Conservation (phyloP, 2,888 invertebrate genomes). For the Cheilosia soror region DNA sequence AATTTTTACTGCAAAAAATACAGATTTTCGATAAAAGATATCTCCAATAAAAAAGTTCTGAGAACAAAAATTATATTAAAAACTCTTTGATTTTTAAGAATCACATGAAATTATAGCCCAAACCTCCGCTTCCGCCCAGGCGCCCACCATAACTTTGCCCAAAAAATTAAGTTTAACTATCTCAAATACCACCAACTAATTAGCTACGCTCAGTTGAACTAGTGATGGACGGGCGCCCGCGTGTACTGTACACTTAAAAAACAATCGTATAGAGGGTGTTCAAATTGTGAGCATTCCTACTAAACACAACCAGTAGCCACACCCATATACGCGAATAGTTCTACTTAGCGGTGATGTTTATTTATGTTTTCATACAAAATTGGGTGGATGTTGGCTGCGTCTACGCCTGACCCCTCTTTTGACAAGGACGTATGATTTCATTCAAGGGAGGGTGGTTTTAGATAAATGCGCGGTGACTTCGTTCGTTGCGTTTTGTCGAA, state of each 20-base stretch:
- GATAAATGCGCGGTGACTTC: constrained; percentile 10
- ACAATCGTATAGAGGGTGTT: not conserved
- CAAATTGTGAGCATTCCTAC: not conserved
- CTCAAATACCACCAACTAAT: not conserved
- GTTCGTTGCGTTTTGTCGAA: constrained; percentile 1
- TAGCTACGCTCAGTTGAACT: not conserved
- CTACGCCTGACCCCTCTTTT: not conserved
- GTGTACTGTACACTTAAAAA: constrained; percentile 5
- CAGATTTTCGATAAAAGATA: too few relatives aligned
- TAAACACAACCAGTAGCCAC: not conserved
- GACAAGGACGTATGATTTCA: constrained; percentile 8
- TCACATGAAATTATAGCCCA: too few relatives aligned
- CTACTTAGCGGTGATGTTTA: not conserved
- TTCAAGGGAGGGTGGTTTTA: not conserved
- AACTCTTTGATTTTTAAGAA: too few relatives aligned
- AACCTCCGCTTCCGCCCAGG: not conserved
- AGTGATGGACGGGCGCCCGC: constrained; percentile 1
- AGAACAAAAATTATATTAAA: too few relatives aligned
- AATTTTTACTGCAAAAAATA: too few relatives aligned
- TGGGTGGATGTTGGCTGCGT: not conserved
- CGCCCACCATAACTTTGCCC: not conserved
- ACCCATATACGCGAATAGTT: too few relatives aligned
- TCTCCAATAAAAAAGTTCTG: too few relatives aligned
- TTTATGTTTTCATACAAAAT: not conserved
- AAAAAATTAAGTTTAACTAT: not conserved